Evolutionary conservation across 2,888 invertebrate genomes (phyloP), one percentile per base, ranked within the genome.

Genomic region (Cynaeus angustus): DNA sequence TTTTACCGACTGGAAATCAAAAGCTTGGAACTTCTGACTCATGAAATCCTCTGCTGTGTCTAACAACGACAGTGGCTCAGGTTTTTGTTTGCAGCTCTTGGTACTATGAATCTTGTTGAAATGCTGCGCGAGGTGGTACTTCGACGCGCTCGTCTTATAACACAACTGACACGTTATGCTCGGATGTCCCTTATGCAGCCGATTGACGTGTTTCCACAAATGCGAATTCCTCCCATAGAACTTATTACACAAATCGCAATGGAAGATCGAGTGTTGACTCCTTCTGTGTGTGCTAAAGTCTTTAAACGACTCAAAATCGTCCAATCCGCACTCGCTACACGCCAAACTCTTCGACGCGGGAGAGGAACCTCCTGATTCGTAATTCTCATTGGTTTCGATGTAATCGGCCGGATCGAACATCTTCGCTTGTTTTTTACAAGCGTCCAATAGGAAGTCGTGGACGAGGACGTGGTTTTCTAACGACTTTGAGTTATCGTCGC

Each of bases 161-260:
- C 89, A 89, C 45, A 88, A 83, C 41, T 87, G 86, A 75, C 89
- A 89, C 0, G 89, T 89, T 4, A 89, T 86, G 67, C 88, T 88
- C n/a, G 87, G 87, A 77, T 89, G 88, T 9, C 88, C 88, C 76
- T 85, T 85, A 76, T 89, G 89, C 8, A 88, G 85, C 43, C 89
- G 83, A 75, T 89, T 89, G 0, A 89, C 89, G 76, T 89, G 89
- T 75, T 89, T 89, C 89, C 89, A 89, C 8, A 89, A 77, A 74
- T 89, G 89, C 7, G 89, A 89, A 16, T 88, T 89, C 8, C 89
- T 82, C 0, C 89, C 89, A 74, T 89, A 89, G 73, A 87, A 89
- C 75, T 89, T 89, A 73, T 87, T 87, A 75, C 89, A 89, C 5
- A 89, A 79, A 80, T 89, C 89, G 75, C 89, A 89, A 4, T 89